phyloP scores from a whole-genome alignment of 2,113 vertebrate species.

The Ibidorhyncha struthersii region DNA sequence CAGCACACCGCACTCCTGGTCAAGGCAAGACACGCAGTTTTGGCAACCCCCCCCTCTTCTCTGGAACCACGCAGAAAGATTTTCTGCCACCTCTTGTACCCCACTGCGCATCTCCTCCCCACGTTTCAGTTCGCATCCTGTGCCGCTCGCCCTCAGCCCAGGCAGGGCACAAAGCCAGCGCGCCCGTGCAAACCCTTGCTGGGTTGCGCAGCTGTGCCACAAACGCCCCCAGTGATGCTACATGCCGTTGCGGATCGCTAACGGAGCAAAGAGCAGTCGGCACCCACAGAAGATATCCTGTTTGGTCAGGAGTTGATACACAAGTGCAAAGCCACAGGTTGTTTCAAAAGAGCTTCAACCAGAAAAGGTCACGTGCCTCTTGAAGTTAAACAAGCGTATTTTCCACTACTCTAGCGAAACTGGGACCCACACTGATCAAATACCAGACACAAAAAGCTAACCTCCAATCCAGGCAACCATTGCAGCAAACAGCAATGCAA shows the following conservation, averaged over 20 bases:
- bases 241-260: fast-evolving
- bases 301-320: neutral
- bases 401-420: neutral
- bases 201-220: neutral
- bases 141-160: neutral
- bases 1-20: neutral
- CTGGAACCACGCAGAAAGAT: neutral
- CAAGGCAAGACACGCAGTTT: neutral
- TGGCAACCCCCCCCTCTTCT: neutral
- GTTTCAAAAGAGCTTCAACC: neutral
- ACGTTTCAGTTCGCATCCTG: neutral
- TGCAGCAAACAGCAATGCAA: neutral
- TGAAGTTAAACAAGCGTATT: fast-evolving
- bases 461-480: neutral
- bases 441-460: fast-evolving
- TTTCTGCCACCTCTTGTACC: neutral
- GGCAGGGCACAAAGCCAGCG: neutral
- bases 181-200: neutral
- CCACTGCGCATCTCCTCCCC: neutral
- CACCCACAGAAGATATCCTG: neutral
- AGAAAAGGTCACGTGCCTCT: fast-evolving
- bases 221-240: neutral
- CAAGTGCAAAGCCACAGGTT: neutral
- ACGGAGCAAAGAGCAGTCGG: neutral
- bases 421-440: neutral